Evolutionary conservation across 2,888 invertebrate genomes (phyloP), one percentile per base, ranked within the genome.

Genomic region (Phymatocera aterrima): DNA sequence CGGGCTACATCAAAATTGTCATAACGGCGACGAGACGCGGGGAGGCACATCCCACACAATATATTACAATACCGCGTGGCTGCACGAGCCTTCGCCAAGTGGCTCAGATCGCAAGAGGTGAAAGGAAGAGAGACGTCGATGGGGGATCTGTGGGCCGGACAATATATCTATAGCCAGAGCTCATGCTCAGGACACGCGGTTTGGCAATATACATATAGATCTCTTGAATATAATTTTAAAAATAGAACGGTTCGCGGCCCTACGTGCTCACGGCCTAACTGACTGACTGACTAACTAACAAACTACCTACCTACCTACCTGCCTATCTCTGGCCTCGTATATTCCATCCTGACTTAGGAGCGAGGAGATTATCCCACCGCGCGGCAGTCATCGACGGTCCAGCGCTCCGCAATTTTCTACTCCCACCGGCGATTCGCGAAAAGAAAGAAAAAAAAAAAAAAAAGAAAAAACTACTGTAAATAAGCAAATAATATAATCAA

Each of bases 211-310:
- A 40, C 31, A 75, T 40, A 60, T 60, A 75, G 75, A 60, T 57
- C 54, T n/a, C n/a, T 75, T 75, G 43, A 28, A 57, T 40, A 75
- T 75, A n/a, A 40, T 75, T 57, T 75, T 40, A 75, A 75, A 75
- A 75, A 75, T 75, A 75, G 75, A 75, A 75, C 57, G 43, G 51
- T 54, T 24, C 37, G 34, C 72, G 54, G 72, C 72, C 72, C 72
- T 72, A 72, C 72, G 72, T 43, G 6, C 6, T 12, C 43, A 10
- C 43, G 8, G 43, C 43, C n/a, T n/a, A n/a, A n/a, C n/a, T n/a
- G n/a, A n/a, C n/a, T n/a, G n/a, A n/a, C n/a, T n/a, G n/a, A n/a
- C n/a, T n/a, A n/a, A n/a, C n/a, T n/a, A n/a, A n/a, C n/a, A n/a
- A n/a, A n/a, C 57, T 57, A 57, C 8, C 24, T 57, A 57, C 57